Base-by-base conservation (phyloP, 2,797 vertebrate species). In the Spheniscus humboldti region DNA sequence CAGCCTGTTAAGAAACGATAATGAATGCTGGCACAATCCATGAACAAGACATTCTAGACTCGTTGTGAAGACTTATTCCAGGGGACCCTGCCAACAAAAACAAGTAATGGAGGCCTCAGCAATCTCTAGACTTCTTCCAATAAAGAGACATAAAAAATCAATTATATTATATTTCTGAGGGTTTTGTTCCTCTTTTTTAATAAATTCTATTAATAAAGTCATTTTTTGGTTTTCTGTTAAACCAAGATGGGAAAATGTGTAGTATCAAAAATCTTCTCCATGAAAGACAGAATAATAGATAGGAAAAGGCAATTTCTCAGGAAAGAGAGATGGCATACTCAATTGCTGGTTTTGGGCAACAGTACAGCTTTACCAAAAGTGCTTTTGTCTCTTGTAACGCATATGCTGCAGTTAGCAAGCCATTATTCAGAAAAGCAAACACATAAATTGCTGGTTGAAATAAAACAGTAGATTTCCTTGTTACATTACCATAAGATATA, bases 51-150 rank as follows among this genome's bases (percentile, higher is more conserved):
- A 95, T 92, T 92, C 82, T 41, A 88, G 33, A 59, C 64, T 59
- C 59, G 77, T 93, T 93, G 55, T 43, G 50, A 78, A 82, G 57
- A 90, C 50, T 86, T 86, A 96, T 94, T 89, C 85, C 85, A 71
- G 33, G n/a, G 50, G 35, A 72, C 2, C 8, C 37, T 68, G 91
- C 73, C 77, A 96, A 78, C 12, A 82, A 82, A 87, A 95, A 37
- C 33, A 92, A 87, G 63, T 75, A 94, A 72, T 73, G 47, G 41
- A 60, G 47, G 47, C 18, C 62, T 88, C 68, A 91, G 86, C 72
- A 87, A n/a, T 62, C 53, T 62, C 57, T 24, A 73, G 18, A 63
- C 6, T 57, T 79, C 39, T 92, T 93, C 31, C 55, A 79, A 66
- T 63, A 73, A 69, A 76, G 50, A 84, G 17, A 37, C 2, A 31